Evolutionary conservation across 2,113 vertebrate species (phyloP).

Genomic region (Neopipo cinnamomea): DNA sequence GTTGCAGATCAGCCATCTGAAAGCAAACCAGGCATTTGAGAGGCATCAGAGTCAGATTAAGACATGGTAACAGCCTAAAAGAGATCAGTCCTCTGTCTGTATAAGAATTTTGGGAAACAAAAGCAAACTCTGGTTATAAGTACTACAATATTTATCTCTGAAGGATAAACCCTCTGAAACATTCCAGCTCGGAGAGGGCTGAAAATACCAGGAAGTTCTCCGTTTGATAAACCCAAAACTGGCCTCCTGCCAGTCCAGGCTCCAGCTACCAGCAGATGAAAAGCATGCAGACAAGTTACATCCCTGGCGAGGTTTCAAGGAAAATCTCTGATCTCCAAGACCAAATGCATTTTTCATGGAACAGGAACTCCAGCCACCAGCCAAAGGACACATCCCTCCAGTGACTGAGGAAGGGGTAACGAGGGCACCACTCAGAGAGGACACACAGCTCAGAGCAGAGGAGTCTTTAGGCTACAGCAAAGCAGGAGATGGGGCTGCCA

Average conservation of each 20-base stretch:
- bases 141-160: background rate
- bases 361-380: background rate
- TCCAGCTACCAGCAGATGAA: background rate
- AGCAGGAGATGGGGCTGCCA: background rate
- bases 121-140: background rate
- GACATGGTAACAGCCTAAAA: background rate
- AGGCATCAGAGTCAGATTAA: background rate
- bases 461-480: background rate
- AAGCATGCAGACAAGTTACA: background rate
- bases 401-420: background rate
- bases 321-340: background rate
- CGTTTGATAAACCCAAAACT: background rate
- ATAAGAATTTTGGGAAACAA: background rate
- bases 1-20: slow-evolving; percentile 96
- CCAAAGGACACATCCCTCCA: background rate
- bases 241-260: background rate
- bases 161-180: background rate
- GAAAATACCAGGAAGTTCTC: background rate
- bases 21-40: background rate
- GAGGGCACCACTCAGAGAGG: background rate
- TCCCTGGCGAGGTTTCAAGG: background rate
- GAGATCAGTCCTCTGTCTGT: background rate
- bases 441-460: background rate
- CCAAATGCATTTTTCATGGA: background rate
- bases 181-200: background rate